A percentile compares a stretch with the other conserved stretches of the same genome.
These are phyloP conservation scores for Colaptes auratus DNA, from an alignment of 2,113 vertebrate species.

Conservation along the genomic window DNA sequence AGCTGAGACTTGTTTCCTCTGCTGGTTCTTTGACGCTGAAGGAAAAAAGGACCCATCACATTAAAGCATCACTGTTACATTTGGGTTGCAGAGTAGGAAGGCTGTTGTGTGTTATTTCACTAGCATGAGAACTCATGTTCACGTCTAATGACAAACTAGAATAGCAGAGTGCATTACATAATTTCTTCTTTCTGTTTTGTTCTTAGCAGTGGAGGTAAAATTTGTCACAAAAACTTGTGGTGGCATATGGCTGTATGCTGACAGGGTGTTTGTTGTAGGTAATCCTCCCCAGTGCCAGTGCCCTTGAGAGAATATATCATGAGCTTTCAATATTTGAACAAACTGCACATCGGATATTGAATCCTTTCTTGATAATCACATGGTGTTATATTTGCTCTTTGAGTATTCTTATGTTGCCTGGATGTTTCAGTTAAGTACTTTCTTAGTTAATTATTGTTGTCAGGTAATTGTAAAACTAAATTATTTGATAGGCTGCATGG, in stretches of 20 bases:
- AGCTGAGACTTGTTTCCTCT: neutral
- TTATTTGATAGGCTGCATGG: neutral
- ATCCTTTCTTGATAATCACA: neutral
- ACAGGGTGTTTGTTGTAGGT: neutral
- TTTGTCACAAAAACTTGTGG: neutral
- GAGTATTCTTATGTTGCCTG: neutral
- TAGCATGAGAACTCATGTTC: neutral
- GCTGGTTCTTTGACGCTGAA: neutral
- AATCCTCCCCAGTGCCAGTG: neutral
- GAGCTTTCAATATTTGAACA: neutral
- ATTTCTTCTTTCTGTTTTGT: neutral
- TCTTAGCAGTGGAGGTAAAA: neutral
- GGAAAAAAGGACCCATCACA: neutral
- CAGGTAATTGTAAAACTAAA: neutral
- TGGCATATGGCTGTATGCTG: neutral
- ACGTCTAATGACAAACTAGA: neutral
- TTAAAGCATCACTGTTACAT: neutral
- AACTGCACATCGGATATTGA: neutral
- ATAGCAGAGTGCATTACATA: neutral
- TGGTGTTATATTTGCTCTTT: neutral
- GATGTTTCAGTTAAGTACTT: neutral
- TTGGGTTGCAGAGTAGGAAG: neutral
- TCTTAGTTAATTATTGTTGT: neutral
- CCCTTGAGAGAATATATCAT: neutral
- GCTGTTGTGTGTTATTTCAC: rapidly evolving